A percentile compares a stretch with the other conserved stretches of the same genome.
Conservation (phyloP, 2,113 vertebrate genomes). For the Limanda limanda region DNA sequence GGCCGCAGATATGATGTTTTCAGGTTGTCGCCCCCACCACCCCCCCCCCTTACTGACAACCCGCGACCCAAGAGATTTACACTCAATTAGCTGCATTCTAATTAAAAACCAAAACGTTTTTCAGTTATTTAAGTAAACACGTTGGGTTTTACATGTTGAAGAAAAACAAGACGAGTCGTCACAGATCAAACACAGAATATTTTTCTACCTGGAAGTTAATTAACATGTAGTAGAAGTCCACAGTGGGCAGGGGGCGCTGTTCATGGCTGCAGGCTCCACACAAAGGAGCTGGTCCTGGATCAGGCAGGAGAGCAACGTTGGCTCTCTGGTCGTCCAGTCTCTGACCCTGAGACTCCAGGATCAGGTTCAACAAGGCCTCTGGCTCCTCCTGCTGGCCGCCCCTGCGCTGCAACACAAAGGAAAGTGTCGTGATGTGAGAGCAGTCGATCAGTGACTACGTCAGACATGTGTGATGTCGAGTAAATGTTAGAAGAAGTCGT, state of each 20-base stretch:
- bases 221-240: conserved; percentile 66
- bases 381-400: conserved; percentile 52
- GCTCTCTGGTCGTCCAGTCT: conserved; percentile 69
- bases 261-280: conserved; percentile 54
- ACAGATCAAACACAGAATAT: too few species aligned
- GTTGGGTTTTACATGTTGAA: too few species aligned
- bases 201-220: conserved; percentile 62
- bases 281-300: conserved; percentile 30
- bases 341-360: conserved; percentile 61
- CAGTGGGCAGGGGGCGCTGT: conserved; percentile 2
- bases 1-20: too few species aligned
- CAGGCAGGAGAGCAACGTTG: conserved; percentile 53
- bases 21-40: too few species aligned
- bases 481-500: neutral
- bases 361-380: conserved; percentile 63
- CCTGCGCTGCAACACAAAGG: conserved; percentile 16
- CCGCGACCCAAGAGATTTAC: too few species aligned
- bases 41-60: too few species aligned
- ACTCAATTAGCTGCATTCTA: too few species aligned
- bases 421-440: neutral
- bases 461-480: neutral
- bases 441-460: neutral
- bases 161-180: too few species aligned
- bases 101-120: too few species aligned
- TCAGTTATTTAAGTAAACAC: too few species aligned